A percentile compares a stretch with the other conserved stretches of the same genome.
These are phyloP conservation scores for Himalopsyche anomala DNA, from an alignment of 2,888 invertebrate species.

Conservation along the genomic window DNA sequence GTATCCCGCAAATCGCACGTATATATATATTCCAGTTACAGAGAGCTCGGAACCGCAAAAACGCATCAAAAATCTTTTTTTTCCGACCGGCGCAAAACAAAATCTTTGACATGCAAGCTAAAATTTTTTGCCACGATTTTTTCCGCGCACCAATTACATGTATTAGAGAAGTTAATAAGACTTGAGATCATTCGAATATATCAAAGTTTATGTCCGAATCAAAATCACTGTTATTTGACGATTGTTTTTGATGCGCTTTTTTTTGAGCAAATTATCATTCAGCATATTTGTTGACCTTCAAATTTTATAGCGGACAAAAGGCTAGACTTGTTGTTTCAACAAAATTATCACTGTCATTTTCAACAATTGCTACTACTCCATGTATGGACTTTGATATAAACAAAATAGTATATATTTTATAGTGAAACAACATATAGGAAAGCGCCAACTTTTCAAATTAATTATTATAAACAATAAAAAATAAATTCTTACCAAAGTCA, in stretches of 20 bases:
- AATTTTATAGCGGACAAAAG: not conserved
- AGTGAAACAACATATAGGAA: no score
- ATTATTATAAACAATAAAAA: no score
- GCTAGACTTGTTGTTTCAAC: not conserved
- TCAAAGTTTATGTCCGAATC: slow-evolving; percentile 34
- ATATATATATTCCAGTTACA: not conserved
- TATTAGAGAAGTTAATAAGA: slow-evolving; percentile 26
- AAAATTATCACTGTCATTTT: no score
- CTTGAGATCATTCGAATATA: slow-evolving; percentile 28
- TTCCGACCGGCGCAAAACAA: slow-evolving; percentile 1
- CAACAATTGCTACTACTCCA: no score
- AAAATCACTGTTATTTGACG: slow-evolving; percentile 9
- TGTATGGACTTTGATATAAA: no score
- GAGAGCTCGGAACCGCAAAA: slow-evolving; percentile 54
- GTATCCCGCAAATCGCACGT: not conserved
- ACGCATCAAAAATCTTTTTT: slow-evolving; percentile 54
- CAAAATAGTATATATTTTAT: no score
- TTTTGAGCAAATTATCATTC: slow-evolving; percentile 9
- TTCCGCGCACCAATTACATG: slow-evolving; percentile 3
- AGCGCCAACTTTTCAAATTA: no score
- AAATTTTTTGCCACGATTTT: slow-evolving; percentile 1
- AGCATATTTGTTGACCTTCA: not conserved
- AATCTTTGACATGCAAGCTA: slow-evolving; percentile 20
- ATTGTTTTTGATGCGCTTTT: slow-evolving; percentile 6
- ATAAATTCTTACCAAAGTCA: no score